These are phyloP conservation scores for Fulmarus glacialis DNA, from an alignment of 2,113 vertebrate genomes.

Conservation along the genomic window DNA sequence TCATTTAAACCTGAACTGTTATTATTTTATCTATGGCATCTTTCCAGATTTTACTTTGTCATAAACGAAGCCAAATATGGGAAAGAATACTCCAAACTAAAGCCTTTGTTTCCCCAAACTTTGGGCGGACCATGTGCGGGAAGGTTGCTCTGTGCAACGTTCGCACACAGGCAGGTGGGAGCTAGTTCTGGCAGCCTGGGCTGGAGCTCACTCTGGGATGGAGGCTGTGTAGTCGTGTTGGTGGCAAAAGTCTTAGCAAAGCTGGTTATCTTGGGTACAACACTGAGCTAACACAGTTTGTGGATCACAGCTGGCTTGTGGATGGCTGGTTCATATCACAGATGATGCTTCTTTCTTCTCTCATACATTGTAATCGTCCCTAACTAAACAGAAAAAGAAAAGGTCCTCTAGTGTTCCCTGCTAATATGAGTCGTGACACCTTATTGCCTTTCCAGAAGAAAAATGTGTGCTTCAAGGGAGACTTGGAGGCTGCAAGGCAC, in stretches of 20 bases:
- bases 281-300: neutral
- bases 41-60: neutral
- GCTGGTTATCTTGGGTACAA: neutral
- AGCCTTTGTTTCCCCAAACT: neutral
- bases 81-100: neutral
- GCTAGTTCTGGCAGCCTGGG: neutral
- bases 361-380: neutral
- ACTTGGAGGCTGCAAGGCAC: neutral
- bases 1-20: neutral
- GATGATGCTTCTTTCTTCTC: neutral
- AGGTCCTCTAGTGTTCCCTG: neutral
- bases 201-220: neutral
- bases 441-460: neutral
- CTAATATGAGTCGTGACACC: neutral
- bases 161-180: neutral
- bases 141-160: neutral
- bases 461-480: neutral
- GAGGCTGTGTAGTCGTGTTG: neutral
- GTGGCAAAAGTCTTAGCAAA: neutral
- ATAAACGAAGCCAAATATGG: neutral
- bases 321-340: neutral
- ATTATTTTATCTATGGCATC: neutral
- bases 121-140: neutral
- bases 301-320: neutral
- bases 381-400: neutral